Percentiles rank a stretch among this genome's conserved stretches.
These are phyloP conservation scores for Phalloptychus januarius DNA, from an alignment of 2,797 vertebrate genomes.

Conservation along the genomic window DNA sequence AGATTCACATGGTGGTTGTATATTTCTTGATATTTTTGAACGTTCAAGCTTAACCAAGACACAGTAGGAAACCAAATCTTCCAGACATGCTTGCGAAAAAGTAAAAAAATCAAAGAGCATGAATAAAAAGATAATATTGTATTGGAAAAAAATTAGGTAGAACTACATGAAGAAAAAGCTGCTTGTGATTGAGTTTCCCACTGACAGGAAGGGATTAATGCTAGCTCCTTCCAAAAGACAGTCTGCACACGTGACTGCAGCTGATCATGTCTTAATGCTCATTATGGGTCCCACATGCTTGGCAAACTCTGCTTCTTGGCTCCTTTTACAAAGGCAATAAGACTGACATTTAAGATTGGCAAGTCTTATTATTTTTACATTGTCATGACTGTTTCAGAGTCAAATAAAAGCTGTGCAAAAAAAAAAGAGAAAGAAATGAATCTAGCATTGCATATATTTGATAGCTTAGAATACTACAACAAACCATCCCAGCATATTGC, in stretches of 20 bases:
- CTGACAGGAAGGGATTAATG: conserved; percentile 60
- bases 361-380: background rate
- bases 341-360: conserved; percentile 2
- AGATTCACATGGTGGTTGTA: background rate
- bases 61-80: background rate
- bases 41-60: background rate
- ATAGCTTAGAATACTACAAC: background rate
- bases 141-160: conserved; percentile 3
- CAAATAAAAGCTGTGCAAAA: background rate
- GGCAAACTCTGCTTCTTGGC: conserved; percentile 28
- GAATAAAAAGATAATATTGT: background rate
- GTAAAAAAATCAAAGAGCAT: background rate
- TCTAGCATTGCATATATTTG: background rate
- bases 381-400: background rate
- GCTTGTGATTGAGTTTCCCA: conserved; percentile 47
- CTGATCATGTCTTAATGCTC: conserved; percentile 73
- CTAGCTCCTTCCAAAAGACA: conserved; percentile 46
- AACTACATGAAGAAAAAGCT: conserved; percentile 30
- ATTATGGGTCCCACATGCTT: conserved; percentile 62
- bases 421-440: background rate
- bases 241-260: conserved; percentile 53
- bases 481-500: background rate
- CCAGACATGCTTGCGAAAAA: background rate
- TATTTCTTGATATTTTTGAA: background rate
- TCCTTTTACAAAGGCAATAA: conserved; percentile 19